A percentile compares a stretch with the other conserved stretches of the same genome.
These are phyloP conservation scores for Rotaria macrura DNA, from an alignment of 2,888 invertebrate species.

Conservation along the genomic window DNA sequence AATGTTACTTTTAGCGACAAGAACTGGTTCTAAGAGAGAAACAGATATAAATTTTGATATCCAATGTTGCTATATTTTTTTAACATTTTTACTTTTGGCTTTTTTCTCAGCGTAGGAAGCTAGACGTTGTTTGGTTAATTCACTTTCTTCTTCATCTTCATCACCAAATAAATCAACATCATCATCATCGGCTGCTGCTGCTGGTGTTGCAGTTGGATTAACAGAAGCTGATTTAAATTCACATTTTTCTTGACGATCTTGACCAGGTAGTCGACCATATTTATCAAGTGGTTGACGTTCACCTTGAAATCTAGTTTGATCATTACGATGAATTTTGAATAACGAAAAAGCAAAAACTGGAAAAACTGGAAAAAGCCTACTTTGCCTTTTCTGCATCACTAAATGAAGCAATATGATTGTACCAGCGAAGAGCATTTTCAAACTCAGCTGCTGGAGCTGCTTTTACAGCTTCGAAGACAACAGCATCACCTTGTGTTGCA, in stretches of 20 bases:
- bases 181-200: slow-evolving; percentile 17
- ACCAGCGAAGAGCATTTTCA: slow-evolving; percentile 27
- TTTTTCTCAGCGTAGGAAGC: slow-evolving; percentile 29
- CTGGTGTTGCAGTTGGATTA: not conserved
- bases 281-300: not conserved
- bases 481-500: slow-evolving; percentile 27
- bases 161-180: slow-evolving; percentile 32
- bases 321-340: too few relatives aligned
- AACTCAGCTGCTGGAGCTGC: slow-evolving; percentile 27
- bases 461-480: slow-evolving; percentile 29
- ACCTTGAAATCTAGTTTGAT: not conserved
- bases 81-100: slow-evolving; percentile 21
- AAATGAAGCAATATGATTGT: slow-evolving; percentile 33
- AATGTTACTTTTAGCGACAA: slow-evolving; percentile 23
- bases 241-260: not conserved
- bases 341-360: not conserved
- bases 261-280: not conserved
- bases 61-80: too few relatives aligned
- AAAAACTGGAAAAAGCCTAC: not conserved
- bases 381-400: slow-evolving; percentile 24
- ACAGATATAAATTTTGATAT: too few relatives aligned
- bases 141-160: slow-evolving; percentile 34
- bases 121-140: slow-evolving; percentile 32
- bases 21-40: not conserved
- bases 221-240: not conserved